A percentile compares a stretch with the other conserved stretches of the same genome.
phyloP scores from a whole-genome alignment of 2,113 vertebrate genomes.

The Amblyornis subalaris region DNA sequence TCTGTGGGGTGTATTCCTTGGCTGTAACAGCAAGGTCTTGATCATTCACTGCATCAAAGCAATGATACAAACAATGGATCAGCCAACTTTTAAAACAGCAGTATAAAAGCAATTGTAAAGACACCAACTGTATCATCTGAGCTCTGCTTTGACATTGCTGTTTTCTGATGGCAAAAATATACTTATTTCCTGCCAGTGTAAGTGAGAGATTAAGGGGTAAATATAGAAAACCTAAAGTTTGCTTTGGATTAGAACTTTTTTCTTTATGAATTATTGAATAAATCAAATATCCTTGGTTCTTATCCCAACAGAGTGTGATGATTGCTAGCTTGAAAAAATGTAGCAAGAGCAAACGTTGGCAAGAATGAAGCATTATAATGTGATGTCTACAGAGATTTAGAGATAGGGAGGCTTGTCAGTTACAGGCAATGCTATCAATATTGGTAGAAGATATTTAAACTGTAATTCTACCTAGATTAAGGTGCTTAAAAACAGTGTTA shows the following conservation, averaged over 20 bases:
- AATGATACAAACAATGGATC: constrained; percentile 52
- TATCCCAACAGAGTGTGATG: constrained; percentile 64
- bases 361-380: constrained; percentile 61
- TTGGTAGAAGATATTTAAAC: constrained; percentile 20
- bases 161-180: constrained; percentile 63
- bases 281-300: constrained; percentile 66
- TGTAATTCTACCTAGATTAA: constrained; percentile 42
- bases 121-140: constrained; percentile 47
- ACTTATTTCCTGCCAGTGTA: constrained; percentile 61
- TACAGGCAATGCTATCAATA: constrained; percentile 8
- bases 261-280: constrained; percentile 69
- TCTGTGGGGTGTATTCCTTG: not conserved
- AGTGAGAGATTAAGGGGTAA: constrained; percentile 64
- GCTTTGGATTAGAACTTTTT: constrained; percentile 66
- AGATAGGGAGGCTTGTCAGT: constrained; percentile 34
- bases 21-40: not conserved
- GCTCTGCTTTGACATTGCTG: constrained; percentile 60
- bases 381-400: constrained; percentile 47
- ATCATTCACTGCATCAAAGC: constrained; percentile 1
- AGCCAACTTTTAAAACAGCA: constrained; percentile 39
- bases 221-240: constrained; percentile 67
- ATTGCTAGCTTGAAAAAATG: constrained; percentile 60
- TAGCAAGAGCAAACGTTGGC: constrained; percentile 66
- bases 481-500: not conserved
- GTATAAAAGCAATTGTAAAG: constrained; percentile 59